Percentiles rank a stretch among this genome's conserved stretches.
Conservation (phyloP, 2,797 vertebrate species). For the Paramormyrops hopkinsi region DNA sequence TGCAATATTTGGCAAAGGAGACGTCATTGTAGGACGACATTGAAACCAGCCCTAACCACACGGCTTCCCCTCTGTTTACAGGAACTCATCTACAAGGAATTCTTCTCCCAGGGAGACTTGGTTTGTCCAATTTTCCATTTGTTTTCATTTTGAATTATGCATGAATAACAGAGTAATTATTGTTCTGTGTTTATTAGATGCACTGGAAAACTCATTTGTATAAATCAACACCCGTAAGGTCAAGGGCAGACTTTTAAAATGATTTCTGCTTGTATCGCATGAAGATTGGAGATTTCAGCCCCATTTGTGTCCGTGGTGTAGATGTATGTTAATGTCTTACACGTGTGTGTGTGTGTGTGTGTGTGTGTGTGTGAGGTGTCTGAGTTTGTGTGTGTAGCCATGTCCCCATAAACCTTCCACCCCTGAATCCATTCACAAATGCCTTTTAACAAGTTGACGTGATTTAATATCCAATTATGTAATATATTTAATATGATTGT, state of each 20-base stretch:
- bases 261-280: not conserved
- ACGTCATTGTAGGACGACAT: not conserved
- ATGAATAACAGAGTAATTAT: conserved; percentile 1
- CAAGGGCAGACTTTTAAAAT: not conserved
- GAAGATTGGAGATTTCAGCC: conserved; percentile 16
- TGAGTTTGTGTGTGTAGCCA: conserved; percentile 8
- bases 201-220: conserved; percentile 12
- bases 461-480: not conserved
- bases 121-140: conserved; percentile 61
- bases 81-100: conserved; percentile 98
- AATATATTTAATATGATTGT: not conserved
- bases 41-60: not conserved
- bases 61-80: conserved; percentile 43
- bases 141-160: conserved; percentile 10
- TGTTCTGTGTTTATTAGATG: conserved; percentile 1
- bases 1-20: not conserved
- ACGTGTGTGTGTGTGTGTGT: conserved; percentile 12
- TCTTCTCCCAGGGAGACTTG: conserved; percentile 98
- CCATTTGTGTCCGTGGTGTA: not conserved
- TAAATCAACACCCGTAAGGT: not conserved
- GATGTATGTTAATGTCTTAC: not conserved
- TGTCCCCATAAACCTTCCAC: not conserved
- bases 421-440: not conserved
- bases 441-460: not conserved
- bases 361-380: not conserved